Evolutionary conservation across 2,797 vertebrate genomes (phyloP).

Genomic region (Craterocephalus amniculus): DNA sequence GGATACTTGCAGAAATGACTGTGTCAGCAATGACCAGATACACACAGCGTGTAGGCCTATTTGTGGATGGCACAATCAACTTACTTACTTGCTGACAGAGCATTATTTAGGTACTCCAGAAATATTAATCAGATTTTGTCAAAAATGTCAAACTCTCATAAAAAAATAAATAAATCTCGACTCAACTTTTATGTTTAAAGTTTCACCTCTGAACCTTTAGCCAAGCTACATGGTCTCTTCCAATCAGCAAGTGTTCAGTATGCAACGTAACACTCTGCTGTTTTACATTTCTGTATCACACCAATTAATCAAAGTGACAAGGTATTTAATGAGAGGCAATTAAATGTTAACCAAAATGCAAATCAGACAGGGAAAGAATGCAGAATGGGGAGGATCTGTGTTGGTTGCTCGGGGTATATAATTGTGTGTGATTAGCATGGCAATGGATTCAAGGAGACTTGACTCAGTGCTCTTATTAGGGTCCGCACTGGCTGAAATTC

Average conservation of each 20-base stretch:
- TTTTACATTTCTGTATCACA: slow-evolving; percentile 78
- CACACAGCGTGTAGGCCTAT: too few species aligned
- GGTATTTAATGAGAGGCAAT: slow-evolving; percentile 85
- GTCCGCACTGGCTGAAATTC: slow-evolving; percentile 22
- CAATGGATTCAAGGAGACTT: slow-evolving; percentile 69
- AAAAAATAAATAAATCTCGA: slow-evolving; percentile 21
- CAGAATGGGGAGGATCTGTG: slow-evolving; percentile 10
- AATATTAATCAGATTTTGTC: neutral
- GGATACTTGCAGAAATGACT: too few species aligned
- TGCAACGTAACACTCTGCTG: slow-evolving; percentile 66
- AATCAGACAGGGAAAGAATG: slow-evolving; percentile 63
- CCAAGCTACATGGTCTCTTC: slow-evolving; percentile 32
- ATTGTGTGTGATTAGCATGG: slow-evolving; percentile 40
- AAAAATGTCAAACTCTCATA: neutral
- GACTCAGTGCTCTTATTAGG: slow-evolving; percentile 38
- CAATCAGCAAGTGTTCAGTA: slow-evolving; percentile 55
- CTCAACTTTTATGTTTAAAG: slow-evolving; percentile 14
- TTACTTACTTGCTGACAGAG: too few species aligned
- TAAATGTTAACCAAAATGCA: slow-evolving; percentile 83
- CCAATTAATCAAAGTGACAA: slow-evolving; percentile 86
- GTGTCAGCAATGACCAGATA: too few species aligned
- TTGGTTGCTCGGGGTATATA: neutral
- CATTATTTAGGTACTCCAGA: too few species aligned
- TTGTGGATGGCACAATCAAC: too few species aligned
- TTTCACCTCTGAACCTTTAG: slow-evolving; percentile 43